Evolutionary conservation across 1,140 invertebrate genomes (phyloP), one percentile per base, ranked within the genome.

Genomic region (Atta texana): DNA sequence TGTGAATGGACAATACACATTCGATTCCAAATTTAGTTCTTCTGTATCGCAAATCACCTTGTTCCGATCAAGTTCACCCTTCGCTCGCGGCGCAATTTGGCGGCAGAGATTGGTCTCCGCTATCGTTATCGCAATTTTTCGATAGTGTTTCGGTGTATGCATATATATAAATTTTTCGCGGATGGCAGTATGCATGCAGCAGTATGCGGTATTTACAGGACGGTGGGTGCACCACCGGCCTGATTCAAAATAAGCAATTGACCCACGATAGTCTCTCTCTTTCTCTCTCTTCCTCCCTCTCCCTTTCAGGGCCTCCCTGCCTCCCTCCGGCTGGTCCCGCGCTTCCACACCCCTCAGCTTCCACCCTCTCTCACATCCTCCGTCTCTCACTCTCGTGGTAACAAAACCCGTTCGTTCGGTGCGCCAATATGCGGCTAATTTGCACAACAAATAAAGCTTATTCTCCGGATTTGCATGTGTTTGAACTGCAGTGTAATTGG

Each of bases 391-490:
- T 86, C 77, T 85, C 88, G 88, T 80, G 91, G 91, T 92, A 94
- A 94, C 94, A 93, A 93, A 93, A 94, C 90, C 91, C 91, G 92
- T 93, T 93, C 92, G 92, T 93, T 93, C 92, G 92, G 90, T 94
- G 90, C 84, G 91, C 93, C 94, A 95, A 95, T 95, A 95, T 95
- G 93, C 92, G 93, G 93, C 94, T 95, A 94, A 95, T 95, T 95
- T 95, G 94, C 94, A 95, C 94, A 95, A 95, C 95, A 95, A 95
- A 95, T 95, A 95, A 95, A 95, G 94, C 94, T 95, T 94, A 95
- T 95, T 94, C 94, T 92, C 89, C 89, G 92, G 94, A 95, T 95
- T 95, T 95, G 95, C 95, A 95, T 95, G 94, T 95, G 94, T 95
- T 95, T 95, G 94, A 95, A 95, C 94, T 94, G 92, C 93, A 93